A percentile compares a stretch with the other conserved stretches of the same genome.
These are phyloP conservation scores for Conchocele bisecta DNA, from an alignment of 2,888 invertebrate species.

Conservation along the genomic window DNA sequence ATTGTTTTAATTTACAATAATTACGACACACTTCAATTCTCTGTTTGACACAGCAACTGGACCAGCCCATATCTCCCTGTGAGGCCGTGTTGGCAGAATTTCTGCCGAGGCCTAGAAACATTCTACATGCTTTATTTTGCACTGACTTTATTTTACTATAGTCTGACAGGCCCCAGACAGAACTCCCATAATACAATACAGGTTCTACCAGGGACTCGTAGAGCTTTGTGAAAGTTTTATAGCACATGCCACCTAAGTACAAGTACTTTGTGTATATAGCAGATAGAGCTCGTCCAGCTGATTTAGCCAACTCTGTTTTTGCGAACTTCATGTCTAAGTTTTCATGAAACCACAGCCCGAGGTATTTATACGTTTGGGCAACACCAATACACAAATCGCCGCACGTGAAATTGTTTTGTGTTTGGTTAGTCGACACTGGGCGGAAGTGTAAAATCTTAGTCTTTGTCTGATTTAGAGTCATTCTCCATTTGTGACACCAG, in stretches of 20 bases:
- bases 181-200: conserved; percentile 21
- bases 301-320: conserved; percentile 26
- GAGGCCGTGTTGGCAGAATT: conserved; percentile 9
- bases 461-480: conserved; percentile 18
- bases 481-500: conserved; percentile 19
- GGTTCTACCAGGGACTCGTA: conserved; percentile 22
- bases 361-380: conserved; percentile 20
- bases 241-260: conserved; percentile 16
- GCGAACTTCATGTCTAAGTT: conserved; percentile 2
- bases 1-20: not conserved
- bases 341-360: conserved; percentile 38
- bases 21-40: not conserved
- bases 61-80: conserved; percentile 25
- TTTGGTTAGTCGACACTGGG: not conserved
- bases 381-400: not conserved
- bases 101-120: conserved; percentile 8
- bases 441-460: conserved; percentile 12
- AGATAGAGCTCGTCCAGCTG: conserved; percentile 21
- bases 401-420: not conserved
- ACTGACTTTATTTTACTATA: conserved; percentile 11
- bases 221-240: conserved; percentile 12
- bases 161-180: conserved; percentile 16
- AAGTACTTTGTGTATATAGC: conserved; percentile 16
- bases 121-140: conserved; percentile 18
- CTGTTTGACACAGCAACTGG: not conserved